Base-by-base conservation (phyloP, 1,140 invertebrate species). In the Cydia strobilella region DNA sequence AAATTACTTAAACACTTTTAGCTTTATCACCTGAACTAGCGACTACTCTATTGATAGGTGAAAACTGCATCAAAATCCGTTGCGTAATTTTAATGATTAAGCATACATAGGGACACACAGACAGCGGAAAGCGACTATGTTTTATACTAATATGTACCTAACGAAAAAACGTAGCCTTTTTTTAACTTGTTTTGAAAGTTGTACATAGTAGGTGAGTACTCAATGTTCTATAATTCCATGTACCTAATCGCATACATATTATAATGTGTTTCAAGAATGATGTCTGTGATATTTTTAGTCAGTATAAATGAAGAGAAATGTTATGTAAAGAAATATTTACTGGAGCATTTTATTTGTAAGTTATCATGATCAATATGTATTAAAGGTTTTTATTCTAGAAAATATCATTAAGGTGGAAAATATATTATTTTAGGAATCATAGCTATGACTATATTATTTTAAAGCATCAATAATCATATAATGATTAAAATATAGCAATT, bases 241-340 rank as follows among this genome's bases (percentile, higher is more conserved):
- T 69, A 35, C 54, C 54, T 59, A 59, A 59, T 23, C 20, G 20
- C 54, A 59, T 59, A 59, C 54, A 35, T 69, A 69, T 42, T 69
- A 69, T 31, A 35, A 69, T 69, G 27, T 66, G 63, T 69, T 69
- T 69, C 27, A 35, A 69, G 65, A 69, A 69, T 35, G 65, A 69
- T 59, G 54, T 59, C 48, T 73, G 48, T 73, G 72, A 73, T 54
- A 73, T 73, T 73, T 48, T 73, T 73, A 73, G 42, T 69, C 65
- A 69, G 65, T 69, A 69, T 69, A 69, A 39, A 39, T 35, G 65
- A 42, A 69, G 31, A 18, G 65, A 9, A 69, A 39, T 35, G 27
- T 35, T n/a, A 69, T 69, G 27, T 59, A 20, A 23, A 23, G 54
- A 23, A 59, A 59, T 59, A 59, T 59, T 59, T 59, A 59, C 20